A percentile compares a stretch with the other conserved stretches of the same genome.
phyloP scores from a whole-genome alignment of 2,888 invertebrate species.

The Catocala sponsa region DNA sequence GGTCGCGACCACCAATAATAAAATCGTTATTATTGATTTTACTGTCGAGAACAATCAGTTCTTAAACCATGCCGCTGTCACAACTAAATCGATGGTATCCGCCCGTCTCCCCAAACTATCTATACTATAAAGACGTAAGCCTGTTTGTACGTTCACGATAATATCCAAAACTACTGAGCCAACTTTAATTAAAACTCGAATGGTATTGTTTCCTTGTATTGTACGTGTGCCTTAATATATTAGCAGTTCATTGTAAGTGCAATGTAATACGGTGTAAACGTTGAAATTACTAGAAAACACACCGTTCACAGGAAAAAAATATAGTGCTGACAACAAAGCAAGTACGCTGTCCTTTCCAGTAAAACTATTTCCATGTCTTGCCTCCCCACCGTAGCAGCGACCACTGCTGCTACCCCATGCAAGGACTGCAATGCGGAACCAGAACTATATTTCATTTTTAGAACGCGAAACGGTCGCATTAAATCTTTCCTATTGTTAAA shows the following conservation, averaged over 20 bases:
- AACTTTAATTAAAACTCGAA: constrained; percentile 41
- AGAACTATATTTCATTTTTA: constrained; percentile 83
- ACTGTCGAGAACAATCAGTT: constrained; percentile 82
- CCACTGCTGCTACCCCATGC: constrained; percentile 73
- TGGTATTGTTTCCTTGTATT: constrained; percentile 20
- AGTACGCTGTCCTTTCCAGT: constrained; percentile 34
- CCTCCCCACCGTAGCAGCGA: constrained; percentile 42
- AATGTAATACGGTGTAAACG: background rate
- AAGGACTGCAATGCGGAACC: constrained; percentile 83
- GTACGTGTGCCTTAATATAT: constrained; percentile 17
- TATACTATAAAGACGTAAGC: constrained; percentile 31
- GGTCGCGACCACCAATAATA: constrained; percentile 71
- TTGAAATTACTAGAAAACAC: background rate
- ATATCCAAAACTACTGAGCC: constrained; percentile 38
- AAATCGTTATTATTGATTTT: constrained; percentile 84
- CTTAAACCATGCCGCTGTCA: constrained; percentile 68
- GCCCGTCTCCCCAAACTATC: constrained; percentile 67
- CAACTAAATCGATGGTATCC: constrained; percentile 82
- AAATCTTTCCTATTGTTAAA: constrained; percentile 75
- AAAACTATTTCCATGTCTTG: constrained; percentile 37
- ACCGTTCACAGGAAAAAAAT: background rate
- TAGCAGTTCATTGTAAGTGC: background rate
- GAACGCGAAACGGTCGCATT: constrained; percentile 77
- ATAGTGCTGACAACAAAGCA: constrained; percentile 12
- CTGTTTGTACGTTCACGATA: constrained; percentile 26